Evolutionary conservation across 1,140 invertebrate genomes (phyloP).

Genomic region (Eubasilissa regina): DNA sequence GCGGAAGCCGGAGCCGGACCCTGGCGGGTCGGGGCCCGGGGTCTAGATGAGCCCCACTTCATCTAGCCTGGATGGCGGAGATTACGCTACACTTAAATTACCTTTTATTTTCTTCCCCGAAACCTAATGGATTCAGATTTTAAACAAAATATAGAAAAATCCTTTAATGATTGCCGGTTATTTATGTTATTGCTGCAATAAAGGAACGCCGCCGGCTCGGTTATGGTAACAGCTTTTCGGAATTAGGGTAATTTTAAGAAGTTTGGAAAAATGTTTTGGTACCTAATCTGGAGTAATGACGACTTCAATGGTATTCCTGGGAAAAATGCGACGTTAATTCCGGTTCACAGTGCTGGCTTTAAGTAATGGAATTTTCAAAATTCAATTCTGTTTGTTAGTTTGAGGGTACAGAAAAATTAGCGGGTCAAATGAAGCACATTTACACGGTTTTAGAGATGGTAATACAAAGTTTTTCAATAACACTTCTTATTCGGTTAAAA

Average conservation of each 20-base stretch:
- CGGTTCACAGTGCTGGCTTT: too few relatives aligned
- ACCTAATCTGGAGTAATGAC: background rate
- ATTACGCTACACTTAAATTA: conserved; percentile 27
- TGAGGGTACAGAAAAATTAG: too few relatives aligned
- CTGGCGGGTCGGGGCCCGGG: background rate
- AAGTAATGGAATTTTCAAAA: too few relatives aligned
- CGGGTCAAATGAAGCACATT: too few relatives aligned
- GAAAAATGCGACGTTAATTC: background rate
- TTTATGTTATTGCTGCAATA: conserved; percentile 26
- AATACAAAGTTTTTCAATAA: too few relatives aligned
- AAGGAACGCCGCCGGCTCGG: background rate
- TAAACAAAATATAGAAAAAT: conserved; percentile 21
- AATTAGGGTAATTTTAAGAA: conserved; percentile 4
- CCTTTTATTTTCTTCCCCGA: conserved; percentile 29
- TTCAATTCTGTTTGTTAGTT: too few relatives aligned
- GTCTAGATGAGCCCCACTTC: background rate
- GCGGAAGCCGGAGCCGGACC: too few relatives aligned
- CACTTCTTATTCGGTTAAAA: too few relatives aligned
- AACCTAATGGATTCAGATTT: conserved; percentile 8
- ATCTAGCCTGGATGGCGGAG: background rate
- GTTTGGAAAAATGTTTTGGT: background rate
- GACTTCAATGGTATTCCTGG: background rate
- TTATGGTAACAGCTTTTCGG: background rate
- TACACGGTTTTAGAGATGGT: too few relatives aligned
- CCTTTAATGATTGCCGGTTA: conserved; percentile 14